Base-by-base conservation (phyloP, 2,888 invertebrate species). In the Ceraclea dissimilis region DNA sequence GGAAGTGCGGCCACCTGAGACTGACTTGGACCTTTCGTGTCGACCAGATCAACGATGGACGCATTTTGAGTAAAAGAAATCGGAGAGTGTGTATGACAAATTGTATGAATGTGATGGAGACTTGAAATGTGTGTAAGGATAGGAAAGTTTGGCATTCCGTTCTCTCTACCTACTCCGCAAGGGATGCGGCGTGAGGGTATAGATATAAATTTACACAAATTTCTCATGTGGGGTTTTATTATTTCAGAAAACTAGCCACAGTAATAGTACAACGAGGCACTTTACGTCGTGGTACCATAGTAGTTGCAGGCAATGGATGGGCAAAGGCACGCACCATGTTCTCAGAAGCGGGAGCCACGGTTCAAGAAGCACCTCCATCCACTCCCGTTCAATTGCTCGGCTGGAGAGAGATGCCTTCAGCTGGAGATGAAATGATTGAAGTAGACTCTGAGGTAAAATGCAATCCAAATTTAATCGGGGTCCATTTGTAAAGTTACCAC, bases 391-490 rank as follows among this genome's bases (percentile, higher is more conserved):
- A 90, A 68, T 84, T 96, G 51, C 80, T 89, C 50, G 98, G 98
- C 2, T 99, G 98, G 98, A 82, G 84, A 62, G 87, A 88, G 62
- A 67, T 97, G 62, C 98, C 98, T 0, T 69, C 84, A 0, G 91
- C 95, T 11, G 99, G 99, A 0, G 94, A 96, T 63, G 75, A 82
- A 52, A 85, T 97, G 33, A 71, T 94, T 5, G 87, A 97, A 76
- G 93, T 94, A 2, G 80, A 80, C 60, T 80, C 79, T 1, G 92
- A 91, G 81, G 86, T 85, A 62, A 63, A 61, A 6, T 47, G 47
- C n/a, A n/a, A 8, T 10, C 33, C 33, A 33, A 33, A 33, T 33
- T 13, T 10, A 33, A 33, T 10, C 33, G 13, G 8, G 8, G 13
- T 33, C 13, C 33, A 33, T 33, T 33, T 33, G 13, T 33, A 33